phyloP scores from a whole-genome alignment of 2,113 vertebrate genomes.

The Zosterops pallidus region DNA sequence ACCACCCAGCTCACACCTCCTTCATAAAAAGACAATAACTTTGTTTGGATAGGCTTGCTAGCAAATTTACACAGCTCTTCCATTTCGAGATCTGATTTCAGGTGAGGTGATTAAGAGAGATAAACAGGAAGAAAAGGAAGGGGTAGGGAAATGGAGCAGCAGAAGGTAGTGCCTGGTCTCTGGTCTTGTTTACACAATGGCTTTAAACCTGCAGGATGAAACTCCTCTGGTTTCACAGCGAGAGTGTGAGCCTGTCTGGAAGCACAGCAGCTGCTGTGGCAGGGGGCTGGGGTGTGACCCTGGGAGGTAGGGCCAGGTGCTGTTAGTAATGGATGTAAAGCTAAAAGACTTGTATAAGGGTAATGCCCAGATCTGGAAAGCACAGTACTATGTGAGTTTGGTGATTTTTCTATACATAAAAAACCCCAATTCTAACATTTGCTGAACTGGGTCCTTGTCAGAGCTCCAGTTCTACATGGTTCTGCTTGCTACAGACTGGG shows the following conservation, averaged over 20 bases:
- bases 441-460: background rate
- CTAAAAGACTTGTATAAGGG: background rate
- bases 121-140: background rate
- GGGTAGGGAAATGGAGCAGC: background rate
- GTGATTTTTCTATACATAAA: background rate
- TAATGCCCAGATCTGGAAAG: background rate
- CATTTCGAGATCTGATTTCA: background rate
- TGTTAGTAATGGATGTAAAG: background rate
- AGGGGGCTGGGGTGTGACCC: background rate
- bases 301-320: background rate
- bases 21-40: background rate
- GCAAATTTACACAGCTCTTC: slow-evolving; percentile 5
- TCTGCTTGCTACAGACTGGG: background rate
- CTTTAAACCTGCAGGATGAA: background rate
- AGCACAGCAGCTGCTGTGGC: background rate
- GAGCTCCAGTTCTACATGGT: background rate
- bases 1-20: background rate
- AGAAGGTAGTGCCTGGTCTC: background rate
- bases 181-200: background rate
- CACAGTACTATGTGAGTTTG: background rate
- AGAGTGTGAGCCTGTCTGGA: background rate
- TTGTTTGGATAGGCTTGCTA: background rate
- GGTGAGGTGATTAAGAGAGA: background rate
- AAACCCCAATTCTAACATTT: fast-evolving
- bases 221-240: background rate